These are phyloP conservation scores for Drosophila putrida DNA, from an alignment of 2,888 invertebrate species.

Conservation along the genomic window DNA sequence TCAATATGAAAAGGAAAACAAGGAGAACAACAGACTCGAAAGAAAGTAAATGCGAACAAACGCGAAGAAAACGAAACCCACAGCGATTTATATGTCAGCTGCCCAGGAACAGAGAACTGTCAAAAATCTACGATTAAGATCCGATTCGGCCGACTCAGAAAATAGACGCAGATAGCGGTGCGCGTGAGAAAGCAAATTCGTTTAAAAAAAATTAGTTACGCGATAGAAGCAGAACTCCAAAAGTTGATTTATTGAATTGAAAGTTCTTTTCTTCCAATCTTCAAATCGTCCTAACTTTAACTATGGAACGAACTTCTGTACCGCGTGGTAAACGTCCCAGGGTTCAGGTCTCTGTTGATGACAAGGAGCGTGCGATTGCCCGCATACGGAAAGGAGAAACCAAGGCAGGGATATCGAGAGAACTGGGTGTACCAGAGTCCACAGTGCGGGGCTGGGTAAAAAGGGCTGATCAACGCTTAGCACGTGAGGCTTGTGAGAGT, in stretches of 20 bases:
- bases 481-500: conserved; percentile 49
- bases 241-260: background rate
- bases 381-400: conserved; percentile 73
- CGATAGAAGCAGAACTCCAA: conserved; percentile 10
- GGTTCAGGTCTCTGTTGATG: conserved; percentile 66
- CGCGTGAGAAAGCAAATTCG: conserved; percentile 34
- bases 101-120: conserved; percentile 38
- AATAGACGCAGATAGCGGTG: conserved; percentile 48
- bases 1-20: conserved; percentile 31
- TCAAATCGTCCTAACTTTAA: background rate
- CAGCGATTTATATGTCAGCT: conserved; percentile 72
- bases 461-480: conserved; percentile 65
- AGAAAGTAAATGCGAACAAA: conserved; percentile 35
- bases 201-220: conserved; percentile 35
- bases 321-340: conserved; percentile 68
- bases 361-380: conserved; percentile 66
- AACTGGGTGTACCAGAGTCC: conserved; percentile 73
- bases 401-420: conserved; percentile 70
- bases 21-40: conserved; percentile 13
- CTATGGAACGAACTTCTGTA: conserved; percentile 52
- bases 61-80: conserved; percentile 59
- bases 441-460: conserved; percentile 74
- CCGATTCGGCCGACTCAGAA: conserved; percentile 23
- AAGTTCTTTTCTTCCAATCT: background rate
- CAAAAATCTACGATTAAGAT: conserved; percentile 32